Evolutionary conservation across 2,797 vertebrate genomes (phyloP), one percentile per base, ranked within the genome.

Genomic region (Bradypodion ventrale): DNA sequence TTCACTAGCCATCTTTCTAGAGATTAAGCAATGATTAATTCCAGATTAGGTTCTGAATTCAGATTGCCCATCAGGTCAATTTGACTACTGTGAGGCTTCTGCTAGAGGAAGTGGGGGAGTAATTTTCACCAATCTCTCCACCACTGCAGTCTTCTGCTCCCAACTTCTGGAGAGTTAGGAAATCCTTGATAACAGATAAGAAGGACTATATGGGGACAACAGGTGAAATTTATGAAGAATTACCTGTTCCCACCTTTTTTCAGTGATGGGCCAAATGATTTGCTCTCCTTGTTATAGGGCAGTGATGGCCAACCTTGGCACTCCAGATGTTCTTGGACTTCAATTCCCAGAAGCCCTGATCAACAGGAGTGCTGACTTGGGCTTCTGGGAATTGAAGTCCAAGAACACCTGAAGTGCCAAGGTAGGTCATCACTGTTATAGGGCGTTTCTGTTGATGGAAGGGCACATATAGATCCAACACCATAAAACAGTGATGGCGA

Each of bases 1-100:
- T 2, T 13, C n/a, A 73, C 88, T 83, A 75, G 83, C 56, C 42
- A 60, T 2, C 59, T 75, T 75, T 65, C 21, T 35, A 77, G 32
- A 80, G n/a, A 29, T 60, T 32, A 70, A 1, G 77, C 27, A 83
- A 0, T 27, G 37, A 25, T 77, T 7, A 40, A 82, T 25, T 82
- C 32, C 63, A 52, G 56, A 86, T 46, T 49, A 0, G 19, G 83
- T 77, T 49, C 23, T 66, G n/a, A n/a, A 49, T 49, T 5, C 9
- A 66, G 44, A 29, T 44, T 74, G n/a, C 16, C 29, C 44, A 73
- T 16, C 40, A 12, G 29, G n/a, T 10, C 16, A 66, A 79, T 5
- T 32, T 62, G 13, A 66, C 12, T 35, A 42, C 15, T 15, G 32
- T 16, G 42, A 66, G 32, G 42, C 10, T 49, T 19, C 42, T 35